Conservation (phyloP, 2,797 vertebrate genomes). For the Clangula hyemalis region DNA sequence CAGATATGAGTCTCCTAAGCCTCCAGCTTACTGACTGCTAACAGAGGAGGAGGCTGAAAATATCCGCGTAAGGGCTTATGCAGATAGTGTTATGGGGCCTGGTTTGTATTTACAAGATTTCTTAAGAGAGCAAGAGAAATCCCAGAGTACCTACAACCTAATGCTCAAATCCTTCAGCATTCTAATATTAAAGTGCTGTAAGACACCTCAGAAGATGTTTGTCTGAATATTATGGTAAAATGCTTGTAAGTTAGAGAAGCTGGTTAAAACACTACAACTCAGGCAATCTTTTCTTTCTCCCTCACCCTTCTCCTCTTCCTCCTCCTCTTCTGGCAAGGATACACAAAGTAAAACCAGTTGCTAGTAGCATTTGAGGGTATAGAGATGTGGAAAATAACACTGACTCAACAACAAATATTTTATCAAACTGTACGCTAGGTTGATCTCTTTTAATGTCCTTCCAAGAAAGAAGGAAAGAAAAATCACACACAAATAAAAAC, state of each 20-base stretch:
- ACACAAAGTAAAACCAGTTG: neutral
- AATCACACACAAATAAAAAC: neutral
- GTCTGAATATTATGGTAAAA: neutral
- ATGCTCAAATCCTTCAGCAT: neutral
- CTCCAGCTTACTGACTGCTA: neutral
- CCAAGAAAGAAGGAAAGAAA: neutral
- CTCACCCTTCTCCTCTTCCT: neutral
- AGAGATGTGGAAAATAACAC: neutral
- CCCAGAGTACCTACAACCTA: neutral
- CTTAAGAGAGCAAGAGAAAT: neutral
- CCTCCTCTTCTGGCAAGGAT: neutral
- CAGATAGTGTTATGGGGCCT: neutral
- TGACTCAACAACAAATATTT: neutral
- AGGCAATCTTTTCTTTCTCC: neutral
- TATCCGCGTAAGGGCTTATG: neutral
- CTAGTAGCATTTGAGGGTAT: neutral
- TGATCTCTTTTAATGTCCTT: neutral
- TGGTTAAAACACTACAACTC: neutral
- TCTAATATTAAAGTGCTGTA: neutral
- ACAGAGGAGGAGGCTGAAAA: neutral
- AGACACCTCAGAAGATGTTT: neutral
- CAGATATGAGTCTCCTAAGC: neutral
- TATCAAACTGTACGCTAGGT: neutral
- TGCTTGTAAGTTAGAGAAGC: neutral
- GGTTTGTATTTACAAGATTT: neutral